Evolutionary conservation across 2,888 invertebrate species (phyloP), one percentile per base, ranked within the genome.

Genomic region (Parnassius smintheus): DNA sequence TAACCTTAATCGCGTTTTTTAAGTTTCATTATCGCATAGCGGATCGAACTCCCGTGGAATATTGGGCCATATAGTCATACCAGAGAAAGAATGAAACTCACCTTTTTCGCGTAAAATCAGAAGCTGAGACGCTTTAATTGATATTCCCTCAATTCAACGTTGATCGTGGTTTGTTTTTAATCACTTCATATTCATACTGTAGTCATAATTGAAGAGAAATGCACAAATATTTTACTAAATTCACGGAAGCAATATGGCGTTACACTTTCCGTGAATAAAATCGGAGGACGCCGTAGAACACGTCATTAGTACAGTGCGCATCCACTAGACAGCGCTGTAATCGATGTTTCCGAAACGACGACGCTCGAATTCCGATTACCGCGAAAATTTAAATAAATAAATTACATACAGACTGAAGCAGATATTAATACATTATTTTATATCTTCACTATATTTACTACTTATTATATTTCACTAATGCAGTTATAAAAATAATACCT

Each of bases 21-120:
- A 92, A 92, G 92, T 92, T 91, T 92, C 92, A 92, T 92, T 92
- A 92, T 92, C 92, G 92, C 92, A 91, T 91, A 92, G 91, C 92
- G 91, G 90, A 91, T 91, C 91, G 91, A 92, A 91, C 89, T 90
- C 91, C 89, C 88, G 92, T 91, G 91, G 92, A 92, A 92, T 92
- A 92, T 91, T 92, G 90, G 91, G 91, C 92, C 92, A 92, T 92
- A 92, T 91, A 92, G 91, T 86, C 92, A 91, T 90, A 85, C 85
- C 83, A 86, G 80, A 88, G 89, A 78, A 85, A 87, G 86, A 86
- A 83, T 88, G 72, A 89, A 91, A 92, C 92, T 91, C 75, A 92
- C 92, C 92, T 86, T 88, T 91, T 88, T 80, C 79, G 75, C 78
- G 73, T 72, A 72, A 77, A 77, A 78, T 81, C 76, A 72, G 72